Base-by-base conservation (phyloP, 2,113 vertebrate genomes). In the Phyllopteryx taeniolatus region DNA sequence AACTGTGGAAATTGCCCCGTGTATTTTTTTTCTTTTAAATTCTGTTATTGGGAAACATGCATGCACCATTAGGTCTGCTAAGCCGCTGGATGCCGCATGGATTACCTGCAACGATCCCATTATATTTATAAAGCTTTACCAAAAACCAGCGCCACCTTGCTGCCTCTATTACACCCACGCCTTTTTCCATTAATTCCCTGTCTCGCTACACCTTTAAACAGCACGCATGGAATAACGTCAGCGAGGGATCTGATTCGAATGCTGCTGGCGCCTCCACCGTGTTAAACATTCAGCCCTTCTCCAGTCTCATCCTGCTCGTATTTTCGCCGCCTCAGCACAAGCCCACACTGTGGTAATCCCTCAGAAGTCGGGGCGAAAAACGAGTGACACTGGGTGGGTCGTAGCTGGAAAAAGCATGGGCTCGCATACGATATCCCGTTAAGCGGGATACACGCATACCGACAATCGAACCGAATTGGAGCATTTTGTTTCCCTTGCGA, bases 291-390 rank as follows among this genome's bases (percentile, higher is more conserved):
- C 80, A 74, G 67, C 57, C 54, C 33, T 8, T n/a, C 19, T 43
- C 68, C 75, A 61, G 63, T 87, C 71, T 86, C 76, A 85, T 88
- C 85, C 77, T 49, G 74, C 80, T 81, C 71, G 83, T 69, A 15
- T 66, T 90, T 89, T 79, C 84, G 86, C 87, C 75, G 75, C 78
- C 85, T 91, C 88, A 89, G 87, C 85, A 84, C 82, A 83, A 87
- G 79, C 79, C 85, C 82, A 83, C 85, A 72, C 76, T 78, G 81
- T 20, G 71, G 85, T 90, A 86, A 89, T 90, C 86, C 86, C 73
- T 89, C 86, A 85, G 84, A 87, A 83, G 82, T 83, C 78, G 79
- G 86, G 87, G 86, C 82, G 84, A 88, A 83, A 87, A 85, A 86
- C 86, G 79, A 90, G 86, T 82, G 88, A 86, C 87, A 82, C 82